A percentile compares a stretch with the other conserved stretches of the same genome.
phyloP scores from a whole-genome alignment of 2,797 vertebrate species.

The Oreochromis mossambicus region DNA sequence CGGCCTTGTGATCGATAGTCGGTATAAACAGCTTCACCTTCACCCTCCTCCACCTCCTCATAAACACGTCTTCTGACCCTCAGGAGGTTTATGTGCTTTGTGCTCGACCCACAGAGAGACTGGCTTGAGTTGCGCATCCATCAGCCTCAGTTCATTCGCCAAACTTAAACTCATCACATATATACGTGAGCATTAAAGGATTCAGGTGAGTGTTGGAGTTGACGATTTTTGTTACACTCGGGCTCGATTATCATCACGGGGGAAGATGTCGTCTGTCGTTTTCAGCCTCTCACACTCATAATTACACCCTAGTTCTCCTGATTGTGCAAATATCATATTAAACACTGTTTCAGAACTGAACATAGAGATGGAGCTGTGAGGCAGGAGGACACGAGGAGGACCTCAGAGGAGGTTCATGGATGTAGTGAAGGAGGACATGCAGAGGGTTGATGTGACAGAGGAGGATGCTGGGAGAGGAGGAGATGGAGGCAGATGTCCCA shows the following conservation, averaged over 20 bases:
- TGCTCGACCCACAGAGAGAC: neutral
- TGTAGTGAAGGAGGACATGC: neutral
- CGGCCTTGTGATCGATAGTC: slow-evolving; percentile 21
- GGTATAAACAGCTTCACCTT: slow-evolving; percentile 28
- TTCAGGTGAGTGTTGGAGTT: neutral
- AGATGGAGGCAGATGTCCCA: neutral
- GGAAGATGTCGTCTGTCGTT: neutral
- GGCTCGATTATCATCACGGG: too few species aligned
- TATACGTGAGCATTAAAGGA: neutral
- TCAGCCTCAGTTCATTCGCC: neutral
- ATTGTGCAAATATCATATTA: neutral
- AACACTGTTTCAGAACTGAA: neutral
- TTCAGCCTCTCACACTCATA: neutral
- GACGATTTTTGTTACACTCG: too few species aligned
- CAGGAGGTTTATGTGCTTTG: neutral
- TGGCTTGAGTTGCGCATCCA: neutral
- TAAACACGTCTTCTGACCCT: neutral
- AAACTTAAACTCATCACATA: neutral
- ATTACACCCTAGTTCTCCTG: neutral
- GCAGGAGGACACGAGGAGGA: neutral
- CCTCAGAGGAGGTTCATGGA: neutral
- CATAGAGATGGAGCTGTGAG: neutral
- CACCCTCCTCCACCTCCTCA: slow-evolving; percentile 15
- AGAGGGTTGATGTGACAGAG: neutral
- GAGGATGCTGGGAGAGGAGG: neutral